Percentiles rank a stretch among this genome's conserved stretches.
Evolutionary conservation across 2,113 vertebrate genomes (phyloP).

Genomic region (Ranitomeya variabilis): DNA sequence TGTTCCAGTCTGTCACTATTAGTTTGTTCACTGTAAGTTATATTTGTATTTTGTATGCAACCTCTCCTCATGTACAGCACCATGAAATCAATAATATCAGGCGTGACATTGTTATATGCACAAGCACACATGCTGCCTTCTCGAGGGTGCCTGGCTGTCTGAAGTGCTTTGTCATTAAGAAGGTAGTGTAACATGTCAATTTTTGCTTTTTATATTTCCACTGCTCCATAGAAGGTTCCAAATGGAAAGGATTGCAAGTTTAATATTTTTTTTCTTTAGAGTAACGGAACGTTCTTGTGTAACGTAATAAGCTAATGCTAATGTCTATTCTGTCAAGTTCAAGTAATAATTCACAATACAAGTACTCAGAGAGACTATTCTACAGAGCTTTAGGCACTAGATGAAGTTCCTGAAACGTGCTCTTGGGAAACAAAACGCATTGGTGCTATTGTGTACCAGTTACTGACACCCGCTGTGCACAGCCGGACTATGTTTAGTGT

Average conservation of each 20-base stretch:
- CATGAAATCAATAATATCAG: too few relatives aligned
- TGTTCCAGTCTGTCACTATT: too few relatives aligned
- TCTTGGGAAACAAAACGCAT: background rate
- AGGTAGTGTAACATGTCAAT: too few relatives aligned
- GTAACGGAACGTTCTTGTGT: background rate
- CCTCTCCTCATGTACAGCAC: too few relatives aligned
- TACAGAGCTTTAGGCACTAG: slow-evolving; percentile 21
- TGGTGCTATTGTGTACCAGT: slow-evolving; percentile 10
- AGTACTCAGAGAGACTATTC: background rate
- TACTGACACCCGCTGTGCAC: slow-evolving; percentile 42
- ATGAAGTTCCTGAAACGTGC: slow-evolving; percentile 44
- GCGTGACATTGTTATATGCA: too few relatives aligned
- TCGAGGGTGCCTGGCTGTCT: too few relatives aligned
- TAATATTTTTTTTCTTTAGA: background rate
- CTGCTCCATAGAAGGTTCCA: too few relatives aligned
- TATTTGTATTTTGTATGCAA: too few relatives aligned
- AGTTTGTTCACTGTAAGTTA: too few relatives aligned
- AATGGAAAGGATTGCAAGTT: background rate
- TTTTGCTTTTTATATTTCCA: too few relatives aligned
- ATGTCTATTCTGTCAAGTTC: background rate
- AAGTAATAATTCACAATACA: background rate
- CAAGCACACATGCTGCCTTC: too few relatives aligned
- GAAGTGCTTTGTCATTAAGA: too few relatives aligned
- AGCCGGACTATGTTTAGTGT: slow-evolving; percentile 28
- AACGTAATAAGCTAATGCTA: background rate